Evolutionary conservation across 2,797 vertebrate species (phyloP).

Genomic region (Scolopax rusticola): DNA sequence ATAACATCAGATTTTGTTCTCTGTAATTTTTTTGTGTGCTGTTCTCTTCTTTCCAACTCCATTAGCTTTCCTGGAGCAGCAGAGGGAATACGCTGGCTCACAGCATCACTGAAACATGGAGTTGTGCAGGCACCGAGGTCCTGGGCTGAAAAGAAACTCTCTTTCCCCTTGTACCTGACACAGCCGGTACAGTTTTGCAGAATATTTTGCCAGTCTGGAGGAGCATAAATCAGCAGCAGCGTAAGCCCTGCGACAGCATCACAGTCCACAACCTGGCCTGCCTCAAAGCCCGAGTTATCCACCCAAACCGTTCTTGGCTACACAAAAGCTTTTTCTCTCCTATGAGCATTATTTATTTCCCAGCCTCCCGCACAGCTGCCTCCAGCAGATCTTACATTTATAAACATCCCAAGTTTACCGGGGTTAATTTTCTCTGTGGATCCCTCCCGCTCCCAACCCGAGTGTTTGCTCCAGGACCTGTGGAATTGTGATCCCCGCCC

Average conservation of each 20-base stretch:
- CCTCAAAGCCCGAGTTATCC: not conserved
- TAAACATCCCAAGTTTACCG: not conserved
- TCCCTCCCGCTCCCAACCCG: not conserved
- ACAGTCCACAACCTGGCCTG: not conserved
- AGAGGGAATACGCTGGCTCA: not conserved
- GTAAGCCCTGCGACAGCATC: not conserved
- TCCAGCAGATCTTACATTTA: not conserved
- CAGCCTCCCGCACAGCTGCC: not conserved
- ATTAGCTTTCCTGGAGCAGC: not conserved
- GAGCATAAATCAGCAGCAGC: not conserved
- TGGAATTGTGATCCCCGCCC: fast-evolving
- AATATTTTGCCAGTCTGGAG: not conserved
- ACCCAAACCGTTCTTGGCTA: not conserved
- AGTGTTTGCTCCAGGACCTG: not conserved
- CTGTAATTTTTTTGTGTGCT: not conserved
- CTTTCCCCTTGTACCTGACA: not conserved
- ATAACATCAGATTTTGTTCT: not conserved
- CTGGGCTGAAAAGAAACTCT: not conserved
- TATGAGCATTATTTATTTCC: not conserved
- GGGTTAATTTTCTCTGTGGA: not conserved
- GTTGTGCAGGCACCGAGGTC: not conserved
- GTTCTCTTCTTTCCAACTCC: not conserved
- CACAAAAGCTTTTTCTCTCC: not conserved
- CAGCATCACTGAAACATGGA: not conserved
- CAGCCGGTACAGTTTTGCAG: not conserved